These are phyloP conservation scores for Ditylenchus dipsaci DNA, from an alignment of 1,140 invertebrate genomes.

Conservation along the genomic window DNA sequence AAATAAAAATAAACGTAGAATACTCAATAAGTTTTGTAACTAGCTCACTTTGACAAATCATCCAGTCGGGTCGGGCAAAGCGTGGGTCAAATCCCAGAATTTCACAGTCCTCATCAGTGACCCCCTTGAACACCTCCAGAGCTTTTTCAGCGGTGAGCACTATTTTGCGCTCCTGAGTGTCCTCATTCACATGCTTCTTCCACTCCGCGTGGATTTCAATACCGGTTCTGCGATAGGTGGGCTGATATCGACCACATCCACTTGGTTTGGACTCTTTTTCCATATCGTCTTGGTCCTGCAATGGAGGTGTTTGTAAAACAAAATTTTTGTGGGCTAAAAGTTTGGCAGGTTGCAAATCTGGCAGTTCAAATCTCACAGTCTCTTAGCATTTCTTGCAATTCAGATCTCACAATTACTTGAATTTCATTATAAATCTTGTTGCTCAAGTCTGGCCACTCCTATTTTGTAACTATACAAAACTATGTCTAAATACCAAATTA, in stretches of 20 bases:
- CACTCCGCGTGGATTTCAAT: conserved; percentile 83
- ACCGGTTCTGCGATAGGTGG: conserved; percentile 78
- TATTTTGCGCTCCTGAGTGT: conserved; percentile 85
- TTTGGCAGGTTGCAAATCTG: neutral
- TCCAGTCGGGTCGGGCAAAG: conserved; percentile 95
- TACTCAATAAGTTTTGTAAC: neutral
- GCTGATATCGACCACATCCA: conserved; percentile 94
- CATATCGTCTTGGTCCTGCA: conserved; percentile 30
- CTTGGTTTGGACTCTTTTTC: conserved; percentile 68
- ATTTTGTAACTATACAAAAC: neutral
- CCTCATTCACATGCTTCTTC: conserved; percentile 96
- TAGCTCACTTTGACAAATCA: conserved; percentile 75
- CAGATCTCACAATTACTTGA: too few species aligned
- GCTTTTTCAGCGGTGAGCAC: conserved; percentile 85
- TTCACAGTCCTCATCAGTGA: conserved; percentile 92
- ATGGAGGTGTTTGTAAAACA: neutral
- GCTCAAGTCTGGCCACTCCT: neutral
- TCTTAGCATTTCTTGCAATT: too few species aligned
- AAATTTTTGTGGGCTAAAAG: neutral
- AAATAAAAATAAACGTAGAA: neutral
- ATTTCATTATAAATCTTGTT: conserved; percentile 11
- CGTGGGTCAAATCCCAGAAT: conserved; percentile 67
- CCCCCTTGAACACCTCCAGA: conserved; percentile 91
- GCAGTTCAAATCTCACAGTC: conserved; percentile 23
- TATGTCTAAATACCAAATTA: neutral